Evolutionary conservation across 2,888 invertebrate genomes (phyloP).

Genomic region (Microdon myrmicae): DNA sequence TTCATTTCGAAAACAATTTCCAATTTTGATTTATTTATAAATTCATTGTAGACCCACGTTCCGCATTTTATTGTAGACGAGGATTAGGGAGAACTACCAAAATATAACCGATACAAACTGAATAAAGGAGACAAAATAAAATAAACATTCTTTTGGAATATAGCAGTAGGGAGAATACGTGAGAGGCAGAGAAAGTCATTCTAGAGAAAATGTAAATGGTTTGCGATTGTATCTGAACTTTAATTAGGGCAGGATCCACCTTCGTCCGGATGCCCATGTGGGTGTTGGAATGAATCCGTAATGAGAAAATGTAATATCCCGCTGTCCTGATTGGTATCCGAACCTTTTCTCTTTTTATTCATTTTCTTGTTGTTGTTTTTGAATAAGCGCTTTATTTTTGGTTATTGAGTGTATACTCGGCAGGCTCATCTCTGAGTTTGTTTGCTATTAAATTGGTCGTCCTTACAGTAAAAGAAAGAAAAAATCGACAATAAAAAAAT

Average conservation of each 20-base stretch:
- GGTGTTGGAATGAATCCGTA: conserved; percentile 32
- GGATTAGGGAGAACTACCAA: conserved; percentile 22
- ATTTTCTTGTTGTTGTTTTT: too few relatives aligned
- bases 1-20: conserved; percentile 49
- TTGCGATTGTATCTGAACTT: conserved; percentile 38
- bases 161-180: too few relatives aligned
- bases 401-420: too few relatives aligned
- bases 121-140: too few relatives aligned
- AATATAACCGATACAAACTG: too few relatives aligned
- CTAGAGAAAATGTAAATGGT: conserved; percentile 37
- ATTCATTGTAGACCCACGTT: conserved; percentile 28
- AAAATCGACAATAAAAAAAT: too few relatives aligned
- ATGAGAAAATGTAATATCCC: conserved; percentile 29
- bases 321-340: neutral
- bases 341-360: too few relatives aligned
- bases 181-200: neutral
- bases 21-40: conserved; percentile 51
- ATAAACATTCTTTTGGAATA: too few relatives aligned
- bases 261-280: neutral
- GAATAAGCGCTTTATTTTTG: too few relatives aligned
- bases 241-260: conserved; percentile 28
- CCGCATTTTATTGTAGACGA: conserved; percentile 1
- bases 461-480: too few relatives aligned
- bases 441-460: too few relatives aligned
- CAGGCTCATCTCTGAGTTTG: too few relatives aligned